Evolutionary conservation across 2,888 invertebrate genomes (phyloP), one percentile per base, ranked within the genome.

Genomic region (Synanthedon myopaeformis): DNA sequence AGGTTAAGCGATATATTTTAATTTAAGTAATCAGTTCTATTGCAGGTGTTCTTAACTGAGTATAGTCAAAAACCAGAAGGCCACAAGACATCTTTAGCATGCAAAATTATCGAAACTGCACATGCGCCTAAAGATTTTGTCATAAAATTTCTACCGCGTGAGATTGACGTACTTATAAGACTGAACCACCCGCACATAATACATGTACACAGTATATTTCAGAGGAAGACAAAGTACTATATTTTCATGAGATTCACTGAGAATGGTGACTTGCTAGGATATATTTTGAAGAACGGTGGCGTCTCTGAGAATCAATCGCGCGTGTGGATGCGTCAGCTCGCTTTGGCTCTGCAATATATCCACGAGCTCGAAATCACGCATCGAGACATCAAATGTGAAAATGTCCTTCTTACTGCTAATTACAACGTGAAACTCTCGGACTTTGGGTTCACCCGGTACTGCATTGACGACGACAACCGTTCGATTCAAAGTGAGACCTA

Each of bases 371-470:
- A 93, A 56, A 91, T 94, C 49, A 90, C 92, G 0, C 95, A 95
- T 70, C 83, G 95, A 51, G 95, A 95, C 72, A 87, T 96, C 57
- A 95, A 95, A 78, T 95, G 95, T 72, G 95, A 95, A 76, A 95
- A 95, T 69, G 87, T 94, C 1, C 76, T 93, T 1, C 79, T 94
- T 45, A 93, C 93, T 0, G 86, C 88, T 0, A 92, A 93, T 67
- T 92, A 90, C 70, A 94, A 94, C 69, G 89, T 94, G 41, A 96
- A 96, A 73, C 70, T 93, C 28, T 92, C 94, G 0, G 96, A 96
- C 81, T 96, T 95, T 70, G 96, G 96, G 2, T 95, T 95, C 69
- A 90, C 94, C 0, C 87, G 89, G 45, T 71, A 78, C 51, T 82
- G 82, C 54, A 63, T 88, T 5, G 79, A 87, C 56, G 75, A 79